phyloP scores from a whole-genome alignment of 2,113 vertebrate species.

The Charina bottae region DNA sequence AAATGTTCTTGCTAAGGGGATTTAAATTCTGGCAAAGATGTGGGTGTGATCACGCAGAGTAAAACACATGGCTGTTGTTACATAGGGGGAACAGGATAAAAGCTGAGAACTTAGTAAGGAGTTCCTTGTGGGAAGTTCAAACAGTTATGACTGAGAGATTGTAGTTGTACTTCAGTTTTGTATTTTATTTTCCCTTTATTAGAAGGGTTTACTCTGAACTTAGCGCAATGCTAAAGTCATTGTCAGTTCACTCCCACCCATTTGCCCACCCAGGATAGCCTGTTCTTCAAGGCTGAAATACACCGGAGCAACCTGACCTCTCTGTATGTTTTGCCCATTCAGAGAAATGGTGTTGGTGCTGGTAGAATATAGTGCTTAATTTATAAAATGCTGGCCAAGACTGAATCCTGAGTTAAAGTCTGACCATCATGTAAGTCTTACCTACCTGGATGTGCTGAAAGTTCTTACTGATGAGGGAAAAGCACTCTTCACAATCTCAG shows the following conservation, averaged over 20 bases:
- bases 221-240: background rate
- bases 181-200: background rate
- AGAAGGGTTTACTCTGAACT: background rate
- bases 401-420: background rate
- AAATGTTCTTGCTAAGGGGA: conserved; percentile 29
- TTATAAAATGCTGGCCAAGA: background rate
- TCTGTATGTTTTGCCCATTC: background rate
- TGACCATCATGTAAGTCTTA: background rate
- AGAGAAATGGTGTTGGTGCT: background rate
- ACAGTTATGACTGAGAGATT: background rate
- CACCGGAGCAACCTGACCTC: background rate
- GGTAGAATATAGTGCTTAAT: background rate
- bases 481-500: background rate
- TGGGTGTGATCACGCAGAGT: conserved; percentile 15
- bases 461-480: background rate
- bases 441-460: background rate
- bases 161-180: background rate
- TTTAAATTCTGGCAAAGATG: conserved; percentile 4
- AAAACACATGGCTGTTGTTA: background rate
- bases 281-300: background rate
- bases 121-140: background rate
- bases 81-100: background rate
- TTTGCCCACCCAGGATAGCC: background rate
- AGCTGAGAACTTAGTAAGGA: background rate
- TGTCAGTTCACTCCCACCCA: background rate